Evolutionary conservation across 1,140 invertebrate species (phyloP).

Genomic region (Luehdorfia chinensis): DNA sequence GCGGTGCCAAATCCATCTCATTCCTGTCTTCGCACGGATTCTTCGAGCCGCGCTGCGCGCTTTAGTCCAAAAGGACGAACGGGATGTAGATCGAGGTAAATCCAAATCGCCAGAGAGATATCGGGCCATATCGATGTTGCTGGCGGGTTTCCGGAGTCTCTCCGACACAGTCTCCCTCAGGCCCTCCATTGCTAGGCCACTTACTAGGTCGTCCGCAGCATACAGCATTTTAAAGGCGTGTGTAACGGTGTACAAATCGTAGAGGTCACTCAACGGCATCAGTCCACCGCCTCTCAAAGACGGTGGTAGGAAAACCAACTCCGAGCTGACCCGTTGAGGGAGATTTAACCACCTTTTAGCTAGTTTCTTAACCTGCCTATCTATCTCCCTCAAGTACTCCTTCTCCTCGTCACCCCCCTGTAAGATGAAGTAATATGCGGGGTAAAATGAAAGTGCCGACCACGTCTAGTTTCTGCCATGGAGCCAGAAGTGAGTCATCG

Average conservation of each 20-base stretch:
- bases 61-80: neutral
- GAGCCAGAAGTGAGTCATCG: too few relatives aligned
- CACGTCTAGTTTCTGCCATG: too few relatives aligned
- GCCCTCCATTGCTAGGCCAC: neutral
- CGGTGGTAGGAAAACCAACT: too few relatives aligned
- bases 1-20: neutral
- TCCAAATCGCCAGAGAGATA: neutral
- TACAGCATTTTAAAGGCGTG: neutral
- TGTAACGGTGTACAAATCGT: neutral
- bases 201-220: neutral
- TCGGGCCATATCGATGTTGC: neutral
- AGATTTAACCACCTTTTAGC: too few relatives aligned
- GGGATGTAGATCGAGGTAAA: neutral
- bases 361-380: too few relatives aligned
- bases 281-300: too few relatives aligned
- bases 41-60: neutral
- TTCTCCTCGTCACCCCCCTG: too few relatives aligned
- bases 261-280: neutral
- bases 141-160: neutral
- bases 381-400: too few relatives aligned
- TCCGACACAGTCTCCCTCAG: neutral
- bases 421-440: too few relatives aligned
- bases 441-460: too few relatives aligned
- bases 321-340: too few relatives aligned
- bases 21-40: too few relatives aligned